Evolutionary conservation across 2,888 invertebrate genomes (phyloP).

Genomic region (Catocala sponsa): DNA sequence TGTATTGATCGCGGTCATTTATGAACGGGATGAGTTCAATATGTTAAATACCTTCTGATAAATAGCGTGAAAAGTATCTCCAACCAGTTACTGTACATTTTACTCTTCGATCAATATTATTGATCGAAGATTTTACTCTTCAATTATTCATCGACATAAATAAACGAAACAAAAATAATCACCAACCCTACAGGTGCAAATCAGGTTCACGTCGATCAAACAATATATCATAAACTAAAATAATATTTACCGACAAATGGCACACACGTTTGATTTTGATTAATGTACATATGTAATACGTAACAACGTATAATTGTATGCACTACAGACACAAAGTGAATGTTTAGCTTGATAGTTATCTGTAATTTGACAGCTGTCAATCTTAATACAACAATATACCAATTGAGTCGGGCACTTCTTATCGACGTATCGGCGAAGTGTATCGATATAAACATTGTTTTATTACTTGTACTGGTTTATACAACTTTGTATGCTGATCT

Average conservation of each 20-base stretch:
- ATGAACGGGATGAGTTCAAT: too few relatives aligned
- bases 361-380: slow-evolving; percentile 60
- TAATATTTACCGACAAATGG: slow-evolving; percentile 38
- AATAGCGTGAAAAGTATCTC: too few relatives aligned
- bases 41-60: too few relatives aligned
- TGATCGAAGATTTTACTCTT: too few relatives aligned
- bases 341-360: slow-evolving; percentile 53
- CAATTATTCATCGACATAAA: too few relatives aligned
- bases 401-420: slow-evolving; percentile 51
- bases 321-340: slow-evolving; percentile 41
- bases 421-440: slow-evolving; percentile 32
- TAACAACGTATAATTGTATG: slow-evolving; percentile 27
- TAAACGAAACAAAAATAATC: not conserved
- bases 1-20: too few relatives aligned
- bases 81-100: too few relatives aligned
- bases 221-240: slow-evolving; percentile 24
- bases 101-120: too few relatives aligned
- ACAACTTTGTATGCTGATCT: not conserved
- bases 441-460: slow-evolving; percentile 20
- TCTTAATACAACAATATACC: slow-evolving; percentile 54
- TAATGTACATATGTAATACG: slow-evolving; percentile 39
- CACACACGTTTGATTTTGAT: slow-evolving; percentile 46
- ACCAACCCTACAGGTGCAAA: slow-evolving; percentile 8
- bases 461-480: slow-evolving; percentile 23
- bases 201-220: slow-evolving; percentile 11